These are phyloP conservation scores for Drosophila prolongata DNA, from an alignment of 2,888 invertebrate genomes.

Conservation along the genomic window DNA sequence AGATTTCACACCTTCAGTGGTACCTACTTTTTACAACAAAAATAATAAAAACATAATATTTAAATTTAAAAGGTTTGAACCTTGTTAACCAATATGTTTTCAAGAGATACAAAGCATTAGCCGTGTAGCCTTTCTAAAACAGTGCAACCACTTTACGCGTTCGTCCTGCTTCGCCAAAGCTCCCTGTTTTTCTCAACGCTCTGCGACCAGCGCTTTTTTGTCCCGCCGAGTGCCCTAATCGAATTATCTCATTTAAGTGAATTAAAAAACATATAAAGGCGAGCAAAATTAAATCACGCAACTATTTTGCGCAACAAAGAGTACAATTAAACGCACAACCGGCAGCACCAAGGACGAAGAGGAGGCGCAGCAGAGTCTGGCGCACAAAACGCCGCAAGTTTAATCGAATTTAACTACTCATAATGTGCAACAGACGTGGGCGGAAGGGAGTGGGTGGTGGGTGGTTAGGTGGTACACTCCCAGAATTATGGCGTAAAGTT, in stretches of 20 bases:
- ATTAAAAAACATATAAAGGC: conserved; percentile 73
- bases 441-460: background rate
- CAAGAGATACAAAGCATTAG: too few species aligned
- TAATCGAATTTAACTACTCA: conserved; percentile 83
- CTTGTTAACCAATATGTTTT: too few species aligned
- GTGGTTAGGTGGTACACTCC: conserved; percentile 15
- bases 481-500: conserved; percentile 70
- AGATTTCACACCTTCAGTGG: too few species aligned
- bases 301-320: conserved; percentile 74
- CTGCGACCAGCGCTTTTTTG: conserved; percentile 16
- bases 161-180: background rate
- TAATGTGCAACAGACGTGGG: conserved; percentile 79
- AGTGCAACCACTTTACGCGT: background rate
- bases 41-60: too few species aligned
- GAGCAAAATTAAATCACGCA: conserved; percentile 73
- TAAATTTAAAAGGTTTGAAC: too few species aligned
- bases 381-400: conserved; percentile 71
- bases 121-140: too few species aligned
- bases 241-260: conserved; percentile 67
- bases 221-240: conserved; percentile 45
- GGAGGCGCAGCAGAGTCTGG: conserved; percentile 45
- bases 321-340: conserved; percentile 58
- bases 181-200: background rate
- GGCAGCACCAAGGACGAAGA: conserved; percentile 11
- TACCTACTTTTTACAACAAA: too few species aligned